Percentiles rank a stretch among this genome's conserved stretches.
Conservation (phyloP, 2,888 invertebrate genomes). For the Leptopterna dolabrata region DNA sequence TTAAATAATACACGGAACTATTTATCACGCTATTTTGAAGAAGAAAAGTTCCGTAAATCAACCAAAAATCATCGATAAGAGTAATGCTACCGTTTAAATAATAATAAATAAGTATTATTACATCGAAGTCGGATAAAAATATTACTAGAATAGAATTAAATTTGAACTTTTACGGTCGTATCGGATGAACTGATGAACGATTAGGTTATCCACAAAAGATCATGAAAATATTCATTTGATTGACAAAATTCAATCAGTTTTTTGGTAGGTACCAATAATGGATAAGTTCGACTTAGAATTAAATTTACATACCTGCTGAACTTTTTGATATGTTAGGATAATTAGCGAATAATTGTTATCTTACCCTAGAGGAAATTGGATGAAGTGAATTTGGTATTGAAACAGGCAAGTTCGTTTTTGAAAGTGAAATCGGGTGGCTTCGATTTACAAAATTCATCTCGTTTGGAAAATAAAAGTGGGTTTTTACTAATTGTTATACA, state of each 20-base stretch:
- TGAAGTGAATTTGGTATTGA: neutral
- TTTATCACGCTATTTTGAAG: neutral
- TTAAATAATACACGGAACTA: constrained; percentile 31
- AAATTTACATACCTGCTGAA: neutral
- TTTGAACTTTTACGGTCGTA: neutral
- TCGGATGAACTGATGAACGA: neutral
- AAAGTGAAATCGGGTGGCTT: neutral
- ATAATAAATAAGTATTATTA: constrained; percentile 16
- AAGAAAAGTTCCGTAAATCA: neutral
- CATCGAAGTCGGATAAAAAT: neutral
- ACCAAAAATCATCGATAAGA: neutral
- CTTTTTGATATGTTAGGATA: neutral
- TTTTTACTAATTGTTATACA: neutral
- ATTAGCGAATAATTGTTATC: neutral
- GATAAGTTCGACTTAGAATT: neutral
- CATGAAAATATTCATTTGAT: neutral
- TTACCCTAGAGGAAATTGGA: neutral
- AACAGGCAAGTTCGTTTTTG: neutral
- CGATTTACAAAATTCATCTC: neutral
- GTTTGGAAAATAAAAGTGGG: neutral
- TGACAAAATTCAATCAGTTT: neutral
- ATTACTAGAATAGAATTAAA: neutral
- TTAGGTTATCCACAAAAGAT: neutral
- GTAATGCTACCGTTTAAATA: neutral
- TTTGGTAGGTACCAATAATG: neutral